Percentiles rank a stretch among this genome's conserved stretches.
Evolutionary conservation across 2,797 vertebrate species (phyloP).

Genomic region (Alosa sapidissima): DNA sequence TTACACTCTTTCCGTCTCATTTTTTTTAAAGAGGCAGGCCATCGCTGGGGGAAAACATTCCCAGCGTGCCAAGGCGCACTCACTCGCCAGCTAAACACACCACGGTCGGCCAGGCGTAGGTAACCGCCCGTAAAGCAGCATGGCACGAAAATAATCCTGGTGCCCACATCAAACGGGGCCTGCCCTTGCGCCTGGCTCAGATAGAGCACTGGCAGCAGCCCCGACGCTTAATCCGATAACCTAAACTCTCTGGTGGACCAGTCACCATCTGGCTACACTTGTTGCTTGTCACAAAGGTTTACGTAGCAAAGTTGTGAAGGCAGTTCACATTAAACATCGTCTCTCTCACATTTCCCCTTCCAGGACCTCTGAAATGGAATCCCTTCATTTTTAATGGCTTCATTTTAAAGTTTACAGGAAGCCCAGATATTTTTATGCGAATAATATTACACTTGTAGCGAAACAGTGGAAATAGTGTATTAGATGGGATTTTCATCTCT

Average conservation of each 20-base stretch:
- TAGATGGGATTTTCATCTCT: conserved; percentile 53
- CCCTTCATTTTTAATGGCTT: conserved; percentile 55
- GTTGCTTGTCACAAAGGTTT: conserved; percentile 28
- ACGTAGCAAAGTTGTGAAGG: conserved; percentile 43
- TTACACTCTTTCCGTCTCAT: neutral
- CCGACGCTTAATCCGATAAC: neutral
- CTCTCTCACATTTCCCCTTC: conserved; percentile 34
- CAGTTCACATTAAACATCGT: conserved; percentile 45
- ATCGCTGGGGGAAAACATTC: conserved; percentile 22
- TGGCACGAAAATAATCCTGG: conserved; percentile 56
- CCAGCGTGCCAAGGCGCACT: conserved; percentile 41
- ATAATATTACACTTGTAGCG: conserved; percentile 58
- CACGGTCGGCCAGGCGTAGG: conserved; percentile 58
- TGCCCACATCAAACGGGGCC: conserved; percentile 41
- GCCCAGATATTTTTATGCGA: conserved; percentile 60
- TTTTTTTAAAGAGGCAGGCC: conserved; percentile 11
- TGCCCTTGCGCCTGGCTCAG: conserved; percentile 42
- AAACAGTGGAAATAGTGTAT: conserved; percentile 67
- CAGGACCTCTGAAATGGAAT: conserved; percentile 43
- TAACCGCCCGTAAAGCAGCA: conserved; percentile 56
- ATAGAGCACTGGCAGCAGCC: neutral
- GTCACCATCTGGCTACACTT: conserved; percentile 5
- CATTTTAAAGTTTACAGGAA: conserved; percentile 65
- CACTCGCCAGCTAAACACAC: conserved; percentile 31
- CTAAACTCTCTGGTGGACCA: neutral